Conservation (phyloP, 2,113 vertebrate genomes). For the Scortum barcoo region DNA sequence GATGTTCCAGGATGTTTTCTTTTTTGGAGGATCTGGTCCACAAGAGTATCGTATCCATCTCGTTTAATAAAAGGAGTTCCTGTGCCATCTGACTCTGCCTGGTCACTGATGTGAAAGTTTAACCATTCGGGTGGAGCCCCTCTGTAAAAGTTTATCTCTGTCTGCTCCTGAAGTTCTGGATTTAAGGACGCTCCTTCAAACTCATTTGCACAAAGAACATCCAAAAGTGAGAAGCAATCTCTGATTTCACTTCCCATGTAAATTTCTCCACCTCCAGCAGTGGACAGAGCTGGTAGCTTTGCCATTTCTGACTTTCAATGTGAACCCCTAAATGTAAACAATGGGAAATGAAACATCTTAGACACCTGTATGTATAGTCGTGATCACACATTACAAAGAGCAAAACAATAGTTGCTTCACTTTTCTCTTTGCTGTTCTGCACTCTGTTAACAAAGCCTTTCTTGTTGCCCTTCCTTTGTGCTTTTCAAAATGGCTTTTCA, state of each 20-base stretch:
- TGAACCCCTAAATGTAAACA: not conserved
- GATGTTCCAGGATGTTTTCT: not conserved
- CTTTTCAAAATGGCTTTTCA: too few relatives aligned
- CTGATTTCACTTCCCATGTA: not conserved
- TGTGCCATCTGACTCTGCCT: not conserved
- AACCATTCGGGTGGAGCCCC: slow-evolving; percentile 66
- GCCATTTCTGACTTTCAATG: not conserved
- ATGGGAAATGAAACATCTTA: not conserved
- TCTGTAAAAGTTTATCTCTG: slow-evolving; percentile 56
- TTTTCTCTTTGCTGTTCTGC: too few relatives aligned
- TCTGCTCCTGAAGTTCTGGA: not conserved
- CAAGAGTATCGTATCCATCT: not conserved
- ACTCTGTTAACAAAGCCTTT: too few relatives aligned
- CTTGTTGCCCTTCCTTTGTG: too few relatives aligned
- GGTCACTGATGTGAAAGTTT: slow-evolving; percentile 66
- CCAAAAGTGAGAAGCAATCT: not conserved
- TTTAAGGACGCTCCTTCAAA: not conserved
- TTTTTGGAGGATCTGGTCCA: accelerated
- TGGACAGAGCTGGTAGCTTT: not conserved
- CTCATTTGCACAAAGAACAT: slow-evolving; percentile 33
- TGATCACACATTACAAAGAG: too few relatives aligned
- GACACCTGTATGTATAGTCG: too few relatives aligned
- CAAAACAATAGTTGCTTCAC: too few relatives aligned
- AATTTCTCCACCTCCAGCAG: too few relatives aligned
- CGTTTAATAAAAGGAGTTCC: slow-evolving; percentile 47